These are phyloP conservation scores for Aurelia sp. DNA, from an alignment of 30 jellyfish, hydroid and myxozoan genomes.

Conservation along the genomic window DNA sequence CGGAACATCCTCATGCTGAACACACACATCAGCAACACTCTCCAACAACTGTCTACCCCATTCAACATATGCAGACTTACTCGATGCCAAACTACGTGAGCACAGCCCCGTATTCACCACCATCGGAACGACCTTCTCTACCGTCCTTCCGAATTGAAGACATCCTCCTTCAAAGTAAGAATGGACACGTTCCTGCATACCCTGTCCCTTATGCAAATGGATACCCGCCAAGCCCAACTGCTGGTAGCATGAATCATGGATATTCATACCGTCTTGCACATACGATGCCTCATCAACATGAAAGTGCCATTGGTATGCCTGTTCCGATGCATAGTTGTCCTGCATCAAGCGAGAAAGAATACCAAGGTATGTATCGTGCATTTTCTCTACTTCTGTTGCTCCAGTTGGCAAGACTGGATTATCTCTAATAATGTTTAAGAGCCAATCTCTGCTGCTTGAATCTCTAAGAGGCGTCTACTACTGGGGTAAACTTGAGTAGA, in stretches of 20 bases:
- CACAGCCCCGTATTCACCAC: conserved; percentile 64
- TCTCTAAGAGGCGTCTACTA: too few relatives aligned
- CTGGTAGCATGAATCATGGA: conserved; percentile 25
- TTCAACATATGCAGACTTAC: conserved; percentile 27
- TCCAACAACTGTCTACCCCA: conserved; percentile 39
- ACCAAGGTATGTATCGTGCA: conserved; percentile 73
- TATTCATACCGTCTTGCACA: conserved; percentile 65
- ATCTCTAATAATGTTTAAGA: too few relatives aligned
- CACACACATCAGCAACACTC: conserved; percentile 74
- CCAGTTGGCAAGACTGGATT: too few relatives aligned
- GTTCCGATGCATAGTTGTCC: conserved; percentile 67
- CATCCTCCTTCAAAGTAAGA: conserved; percentile 75
- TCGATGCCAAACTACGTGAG: conserved; percentile 57
- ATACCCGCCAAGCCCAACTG: conserved; percentile 60
- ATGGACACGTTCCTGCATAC: conserved; percentile 64
- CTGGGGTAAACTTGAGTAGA: too few relatives aligned
- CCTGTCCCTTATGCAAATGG: conserved; percentile 34
- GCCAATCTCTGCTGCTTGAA: too few relatives aligned
- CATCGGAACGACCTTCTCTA: conserved; percentile 82
- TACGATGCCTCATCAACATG: conserved; percentile 73
- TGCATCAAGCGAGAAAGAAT: conserved; percentile 63
- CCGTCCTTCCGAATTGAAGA: conserved; percentile 87
- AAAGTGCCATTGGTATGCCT: conserved; percentile 57
- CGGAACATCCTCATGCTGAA: conserved; percentile 69
- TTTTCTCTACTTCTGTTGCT: too few relatives aligned